phyloP scores from a whole-genome alignment of 2,797 vertebrate genomes.

The Acanthurus leucopareius region DNA sequence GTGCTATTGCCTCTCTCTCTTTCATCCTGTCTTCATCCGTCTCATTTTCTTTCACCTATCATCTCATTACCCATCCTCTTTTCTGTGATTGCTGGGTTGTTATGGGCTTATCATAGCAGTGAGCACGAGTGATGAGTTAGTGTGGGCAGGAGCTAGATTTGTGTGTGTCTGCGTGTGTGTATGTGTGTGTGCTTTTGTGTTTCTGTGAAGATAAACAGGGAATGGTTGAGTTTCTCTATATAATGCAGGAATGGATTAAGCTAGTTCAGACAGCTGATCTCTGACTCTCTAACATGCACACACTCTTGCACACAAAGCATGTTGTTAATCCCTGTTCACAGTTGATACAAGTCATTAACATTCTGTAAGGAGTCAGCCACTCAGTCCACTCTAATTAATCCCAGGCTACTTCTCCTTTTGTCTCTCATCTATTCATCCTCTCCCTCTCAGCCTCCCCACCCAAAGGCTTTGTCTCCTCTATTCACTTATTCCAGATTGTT shows the following conservation, averaged over 20 bases:
- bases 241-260: slow-evolving; percentile 32
- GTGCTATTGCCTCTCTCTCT: neutral
- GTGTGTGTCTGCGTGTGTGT: neutral
- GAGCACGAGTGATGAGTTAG: slow-evolving; percentile 16
- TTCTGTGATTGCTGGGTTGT: slow-evolving; percentile 18
- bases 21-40: slow-evolving; percentile 9
- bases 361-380: slow-evolving; percentile 43
- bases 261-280: slow-evolving; percentile 30
- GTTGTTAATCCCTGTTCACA: slow-evolving; percentile 56
- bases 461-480: no score
- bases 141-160: slow-evolving; percentile 10
- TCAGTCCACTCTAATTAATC: slow-evolving; percentile 66
- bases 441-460: neutral
- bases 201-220: slow-evolving; percentile 5
- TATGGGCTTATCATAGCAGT: neutral
- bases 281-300: slow-evolving; percentile 4
- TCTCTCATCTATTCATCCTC: neutral
- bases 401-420: slow-evolving; percentile 29
- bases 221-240: slow-evolving; percentile 11
- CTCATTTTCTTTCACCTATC: slow-evolving; percentile 15
- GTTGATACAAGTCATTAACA: slow-evolving; percentile 59
- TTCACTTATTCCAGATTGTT: no score
- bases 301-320: slow-evolving; percentile 21
- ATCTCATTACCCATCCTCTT: slow-evolving; percentile 30
- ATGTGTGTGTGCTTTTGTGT: neutral